Evolutionary conservation across 2,888 invertebrate genomes (phyloP).

Genomic region (Dendrolimus pini): DNA sequence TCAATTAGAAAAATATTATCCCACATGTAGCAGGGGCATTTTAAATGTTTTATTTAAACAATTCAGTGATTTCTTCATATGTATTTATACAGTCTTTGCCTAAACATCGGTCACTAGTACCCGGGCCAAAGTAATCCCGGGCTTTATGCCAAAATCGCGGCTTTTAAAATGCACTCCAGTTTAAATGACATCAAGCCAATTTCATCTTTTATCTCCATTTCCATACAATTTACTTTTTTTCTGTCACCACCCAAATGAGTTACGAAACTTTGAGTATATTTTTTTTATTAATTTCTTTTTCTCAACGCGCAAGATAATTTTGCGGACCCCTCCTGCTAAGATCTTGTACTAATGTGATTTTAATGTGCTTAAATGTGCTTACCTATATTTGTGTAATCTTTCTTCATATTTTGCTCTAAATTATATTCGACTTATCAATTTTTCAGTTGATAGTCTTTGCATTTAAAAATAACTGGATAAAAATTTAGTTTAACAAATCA

Average conservation of each 20-base stretch:
- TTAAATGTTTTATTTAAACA: too few relatives aligned
- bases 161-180: slow-evolving; percentile 2
- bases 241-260: slow-evolving; percentile 44
- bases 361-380: slow-evolving; percentile 69
- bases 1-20: too few relatives aligned
- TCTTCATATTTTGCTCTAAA: slow-evolving; percentile 36
- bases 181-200: slow-evolving; percentile 20
- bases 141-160: slow-evolving; percentile 7
- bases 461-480: too few relatives aligned
- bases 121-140: not conserved
- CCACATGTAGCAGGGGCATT: too few relatives aligned
- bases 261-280: slow-evolving; percentile 51
- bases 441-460: too few relatives aligned
- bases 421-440: slow-evolving; percentile 1
- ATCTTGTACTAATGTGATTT: slow-evolving; percentile 72
- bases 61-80: not conserved
- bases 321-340: slow-evolving; percentile 44
- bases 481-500: too few relatives aligned
- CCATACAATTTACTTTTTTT: slow-evolving; percentile 66
- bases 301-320: slow-evolving; percentile 59
- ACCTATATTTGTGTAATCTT: slow-evolving; percentile 57
- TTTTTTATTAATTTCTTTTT: slow-evolving; percentile 67
- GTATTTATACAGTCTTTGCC: not conserved
- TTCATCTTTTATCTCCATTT: slow-evolving; percentile 47
- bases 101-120: not conserved